Conservation (phyloP, 1,140 invertebrate species). For the Conopomorpha cramerella region DNA sequence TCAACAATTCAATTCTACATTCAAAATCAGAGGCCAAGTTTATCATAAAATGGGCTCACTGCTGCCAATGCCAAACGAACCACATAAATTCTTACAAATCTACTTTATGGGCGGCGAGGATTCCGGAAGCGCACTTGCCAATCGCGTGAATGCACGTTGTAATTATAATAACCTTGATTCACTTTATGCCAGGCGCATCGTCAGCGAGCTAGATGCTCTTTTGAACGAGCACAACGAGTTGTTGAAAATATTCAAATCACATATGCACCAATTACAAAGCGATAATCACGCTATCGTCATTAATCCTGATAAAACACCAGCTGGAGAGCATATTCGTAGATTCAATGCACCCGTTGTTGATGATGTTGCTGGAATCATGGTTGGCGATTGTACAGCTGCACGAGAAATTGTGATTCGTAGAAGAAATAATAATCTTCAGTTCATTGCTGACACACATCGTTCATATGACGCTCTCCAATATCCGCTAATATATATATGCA, state of each 20-base stretch:
- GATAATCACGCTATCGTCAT: constrained; percentile 37
- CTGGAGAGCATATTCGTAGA: constrained; percentile 13
- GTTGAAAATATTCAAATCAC: constrained; percentile 10
- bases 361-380: constrained; percentile 49
- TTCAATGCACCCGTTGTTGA: constrained; percentile 18
- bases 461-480: constrained; percentile 48
- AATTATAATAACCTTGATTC: too few relatives aligned
- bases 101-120: constrained; percentile 38
- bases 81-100: constrained; percentile 34
- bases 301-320: constrained; percentile 27
- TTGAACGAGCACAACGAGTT: constrained; percentile 25
- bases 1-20: constrained; percentile 30
- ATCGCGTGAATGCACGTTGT: constrained; percentile 22
- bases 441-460: constrained; percentile 30
- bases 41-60: constrained; percentile 46
- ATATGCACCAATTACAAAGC: constrained; percentile 22
- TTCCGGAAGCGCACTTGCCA: constrained; percentile 21
- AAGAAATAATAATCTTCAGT: constrained; percentile 19
- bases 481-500: constrained; percentile 48
- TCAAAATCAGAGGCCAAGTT: constrained; percentile 54
- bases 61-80: constrained; percentile 17
- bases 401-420: constrained; percentile 26
- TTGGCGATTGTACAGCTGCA: constrained; percentile 30
- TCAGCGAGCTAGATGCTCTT: constrained; percentile 11
- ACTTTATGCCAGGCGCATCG: too few relatives aligned